Evolutionary conservation across 2,888 invertebrate genomes (phyloP), one percentile per base, ranked within the genome.

Genomic region (Catocala nupta): DNA sequence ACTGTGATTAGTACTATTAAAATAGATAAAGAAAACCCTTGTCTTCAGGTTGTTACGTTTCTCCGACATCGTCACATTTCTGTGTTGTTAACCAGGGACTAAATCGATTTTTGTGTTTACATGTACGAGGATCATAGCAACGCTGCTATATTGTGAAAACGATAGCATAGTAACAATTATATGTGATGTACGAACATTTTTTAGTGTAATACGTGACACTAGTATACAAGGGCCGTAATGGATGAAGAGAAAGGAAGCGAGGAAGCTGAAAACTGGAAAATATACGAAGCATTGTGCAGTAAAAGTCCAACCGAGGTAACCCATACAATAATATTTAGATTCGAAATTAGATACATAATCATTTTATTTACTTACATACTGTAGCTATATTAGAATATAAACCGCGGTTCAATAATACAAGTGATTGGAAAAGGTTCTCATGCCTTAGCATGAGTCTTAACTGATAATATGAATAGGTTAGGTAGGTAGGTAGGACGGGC

Each of bases 271-370:
- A 97, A 97, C 87, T 97, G 97, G 96, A 95, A 95, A 83, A 95
- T 97, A 70, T 97, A 96, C 85, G 96, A 97, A 89, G 95, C 95
- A 5, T 89, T 97, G 67, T 95, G 96, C 74, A 95, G 95, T 76
- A 95, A 95, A 82, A 92, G 91, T 72, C 91, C 93, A 11, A 90
- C 89, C 51, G 95, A 95, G 90, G 96, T 96, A 62, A 55, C 52
- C 52, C 52, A 36, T 55, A 34, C 45, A 45, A 25, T 16, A 43
- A 11, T 39, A 39, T 39, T 39, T 39, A 39, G 36, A 7, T 8
- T 39, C 9, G 9, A 9, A 39, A 8, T 39, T 39, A 39, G 8
- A 39, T 9, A 9, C 9, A 39, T 8, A 39, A 39, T 9, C 6
- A 9, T 25, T 25, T 25, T 25, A 25, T 39, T 39, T 39, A 39